Evolutionary conservation across 2,888 invertebrate genomes (phyloP), one percentile per base, ranked within the genome.

Genomic region (Orthonevra nobilis): DNA sequence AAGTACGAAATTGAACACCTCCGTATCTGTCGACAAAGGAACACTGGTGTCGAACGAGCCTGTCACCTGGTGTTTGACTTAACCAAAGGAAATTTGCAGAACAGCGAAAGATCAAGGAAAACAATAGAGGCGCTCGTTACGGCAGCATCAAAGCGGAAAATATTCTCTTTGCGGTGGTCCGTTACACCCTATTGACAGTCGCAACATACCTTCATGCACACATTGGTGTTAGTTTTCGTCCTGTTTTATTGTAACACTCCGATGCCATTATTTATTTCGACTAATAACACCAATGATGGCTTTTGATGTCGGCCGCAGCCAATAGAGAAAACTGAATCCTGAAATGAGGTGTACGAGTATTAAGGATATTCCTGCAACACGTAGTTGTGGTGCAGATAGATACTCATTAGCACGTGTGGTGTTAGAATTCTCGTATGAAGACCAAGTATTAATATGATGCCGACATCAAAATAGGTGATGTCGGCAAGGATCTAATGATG

Each of bases 71-170:
- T 84, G 84, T 83, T 83, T 83, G 85, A 72, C 83, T 77, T 82
- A 82, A 66, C 50, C 23, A 14, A 72, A 38, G 14, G 14, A 58
- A 23, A 42, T 79, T 72, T 79, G 83, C 86, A 84, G 85, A 87
- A 87, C 86, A 86, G 86, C 87, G 86, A 84, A 83, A 81, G 83
- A 84, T 83, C 81, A 83, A 68, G 61, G 36, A 66, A 72, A 81
- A 86, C 85, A 86, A 85, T 82, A 73, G 70, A 68, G 81, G 72
- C 82, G 82, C 82, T 86, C 84, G 87, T 85, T 83, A 87, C 87
- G 87, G 87, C 86, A 84, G 84, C 84, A 87, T 87, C 87, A 87
- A 87, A 87, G 87, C 83, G 83, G 84, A 84, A 86, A 86, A 87
- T 86, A 82, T 84, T 86, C 87, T 86, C 83, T 83, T 82, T 86